Evolutionary conservation across 2,797 vertebrate species (phyloP).

Genomic region (Chiroxiphia lanceolata): DNA sequence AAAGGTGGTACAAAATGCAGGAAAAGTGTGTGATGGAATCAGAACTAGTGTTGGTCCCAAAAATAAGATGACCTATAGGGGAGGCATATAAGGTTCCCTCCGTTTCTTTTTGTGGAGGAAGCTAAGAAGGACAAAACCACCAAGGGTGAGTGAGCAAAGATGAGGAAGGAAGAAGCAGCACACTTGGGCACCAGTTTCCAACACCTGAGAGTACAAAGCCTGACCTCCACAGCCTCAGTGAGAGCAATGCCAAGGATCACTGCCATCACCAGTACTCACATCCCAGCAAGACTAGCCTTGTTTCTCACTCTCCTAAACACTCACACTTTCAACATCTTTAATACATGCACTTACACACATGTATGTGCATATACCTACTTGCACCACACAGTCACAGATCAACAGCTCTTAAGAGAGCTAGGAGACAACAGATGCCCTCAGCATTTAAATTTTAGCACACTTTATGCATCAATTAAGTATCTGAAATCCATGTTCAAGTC

Average conservation of each 20-base stretch:
- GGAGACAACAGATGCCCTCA: background rate
- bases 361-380: fast-evolving
- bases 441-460: background rate
- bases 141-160: fast-evolving
- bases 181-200: background rate
- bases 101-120: background rate
- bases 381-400: fast-evolving
- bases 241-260: fast-evolving
- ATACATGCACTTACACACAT: fast-evolving
- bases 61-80: background rate
- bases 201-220: background rate
- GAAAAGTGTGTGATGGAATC: background rate
- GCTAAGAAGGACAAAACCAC: background rate
- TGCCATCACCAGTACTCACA: background rate
- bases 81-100: background rate
- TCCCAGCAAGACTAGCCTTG: background rate
- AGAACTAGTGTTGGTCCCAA: background rate
- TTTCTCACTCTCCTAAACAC: background rate
- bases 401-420: background rate
- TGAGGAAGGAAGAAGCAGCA: background rate
- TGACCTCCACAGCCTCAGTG: background rate
- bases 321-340: background rate
- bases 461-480: background rate
- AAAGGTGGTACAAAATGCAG: background rate
- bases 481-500: background rate